phyloP scores from a whole-genome alignment of 2,888 invertebrate genomes.

The Sturmia bella region DNA sequence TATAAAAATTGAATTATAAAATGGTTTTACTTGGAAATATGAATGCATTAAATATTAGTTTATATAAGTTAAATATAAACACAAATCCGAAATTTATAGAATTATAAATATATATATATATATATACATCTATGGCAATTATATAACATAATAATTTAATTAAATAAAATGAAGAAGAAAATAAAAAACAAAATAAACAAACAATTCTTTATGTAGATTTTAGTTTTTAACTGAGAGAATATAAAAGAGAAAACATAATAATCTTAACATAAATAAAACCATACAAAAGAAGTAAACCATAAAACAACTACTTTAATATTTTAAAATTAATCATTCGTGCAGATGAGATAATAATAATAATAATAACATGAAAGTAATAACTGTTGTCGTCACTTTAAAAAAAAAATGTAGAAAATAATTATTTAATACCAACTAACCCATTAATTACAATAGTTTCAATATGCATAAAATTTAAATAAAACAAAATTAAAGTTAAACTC shows the following conservation, averaged over 20 bases:
- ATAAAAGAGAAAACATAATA: conserved; percentile 30
- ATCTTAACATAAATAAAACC: neutral
- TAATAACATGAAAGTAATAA: conserved; percentile 13
- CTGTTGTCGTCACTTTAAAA: conserved; percentile 42
- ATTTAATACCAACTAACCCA: conserved; percentile 57
- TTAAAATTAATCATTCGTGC: conserved; percentile 25
- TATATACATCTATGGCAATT: conserved; percentile 62
- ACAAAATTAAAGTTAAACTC: conserved; percentile 33
- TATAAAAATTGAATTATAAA: conserved; percentile 10
- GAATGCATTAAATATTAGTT: conserved; percentile 56
- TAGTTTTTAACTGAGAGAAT: conserved; percentile 57
- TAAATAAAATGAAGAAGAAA: conserved; percentile 7
- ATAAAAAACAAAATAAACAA: conserved; percentile 12
- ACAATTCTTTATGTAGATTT: conserved; percentile 61
- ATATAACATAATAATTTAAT: conserved; percentile 51
- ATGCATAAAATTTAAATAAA: conserved; percentile 45
- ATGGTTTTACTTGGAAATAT: conserved; percentile 40
- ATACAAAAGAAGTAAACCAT: conserved; percentile 16
- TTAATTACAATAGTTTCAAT: conserved; percentile 61
- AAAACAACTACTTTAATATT: conserved; percentile 48
- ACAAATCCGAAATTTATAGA: neutral
- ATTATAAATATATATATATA: conserved; percentile 36
- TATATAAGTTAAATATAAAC: conserved; percentile 48
- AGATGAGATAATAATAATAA: conserved; percentile 22
- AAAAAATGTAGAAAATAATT: conserved; percentile 57